Evolutionary conservation across 1,140 invertebrate species (phyloP).

Genomic region (Drosophila fuyamai): DNA sequence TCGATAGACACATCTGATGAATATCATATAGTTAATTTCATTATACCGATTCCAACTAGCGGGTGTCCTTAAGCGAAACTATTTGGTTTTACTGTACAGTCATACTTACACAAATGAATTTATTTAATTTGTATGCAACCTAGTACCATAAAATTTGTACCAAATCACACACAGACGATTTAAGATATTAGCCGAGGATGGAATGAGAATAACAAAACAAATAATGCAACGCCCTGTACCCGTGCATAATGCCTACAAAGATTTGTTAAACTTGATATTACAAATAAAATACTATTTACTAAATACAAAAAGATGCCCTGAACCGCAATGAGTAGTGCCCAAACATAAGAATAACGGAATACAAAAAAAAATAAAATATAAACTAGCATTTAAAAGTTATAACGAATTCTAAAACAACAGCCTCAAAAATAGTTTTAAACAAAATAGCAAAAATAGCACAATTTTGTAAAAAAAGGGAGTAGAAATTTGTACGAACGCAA

Average conservation of each 20-base stretch:
- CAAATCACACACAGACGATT: slow-evolving; percentile 54
- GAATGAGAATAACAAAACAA: slow-evolving; percentile 32
- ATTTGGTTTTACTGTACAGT: slow-evolving; percentile 36
- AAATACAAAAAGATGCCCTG: slow-evolving; percentile 74
- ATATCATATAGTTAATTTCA: background rate
- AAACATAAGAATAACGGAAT: slow-evolving; percentile 61
- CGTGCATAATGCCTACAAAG: slow-evolving; percentile 77
- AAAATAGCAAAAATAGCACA: slow-evolving; percentile 77
- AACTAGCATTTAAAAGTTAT: slow-evolving; percentile 77
- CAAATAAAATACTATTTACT: slow-evolving; percentile 72
- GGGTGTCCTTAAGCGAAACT: background rate
- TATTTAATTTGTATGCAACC: slow-evolving; percentile 52
- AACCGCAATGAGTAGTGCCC: slow-evolving; percentile 81
- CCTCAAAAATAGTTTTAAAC: slow-evolving; percentile 72
- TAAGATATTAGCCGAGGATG: slow-evolving; percentile 26
- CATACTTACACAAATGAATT: slow-evolving; percentile 20
- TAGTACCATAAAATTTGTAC: slow-evolving; percentile 82
- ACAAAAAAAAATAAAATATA: slow-evolving; percentile 54
- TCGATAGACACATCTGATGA: slow-evolving; percentile 9
- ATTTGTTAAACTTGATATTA: slow-evolving; percentile 66
- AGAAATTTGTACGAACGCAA: slow-evolving; percentile 54
- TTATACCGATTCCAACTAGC: background rate
- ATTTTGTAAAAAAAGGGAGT: slow-evolving; percentile 69
- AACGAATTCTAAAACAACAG: slow-evolving; percentile 79
- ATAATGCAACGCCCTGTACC: slow-evolving; percentile 80